A percentile compares a stretch with the other conserved stretches of the same genome.
These are phyloP conservation scores for Paraescarpia echinospica DNA, from an alignment of 1,140 invertebrate species.

Conservation along the genomic window DNA sequence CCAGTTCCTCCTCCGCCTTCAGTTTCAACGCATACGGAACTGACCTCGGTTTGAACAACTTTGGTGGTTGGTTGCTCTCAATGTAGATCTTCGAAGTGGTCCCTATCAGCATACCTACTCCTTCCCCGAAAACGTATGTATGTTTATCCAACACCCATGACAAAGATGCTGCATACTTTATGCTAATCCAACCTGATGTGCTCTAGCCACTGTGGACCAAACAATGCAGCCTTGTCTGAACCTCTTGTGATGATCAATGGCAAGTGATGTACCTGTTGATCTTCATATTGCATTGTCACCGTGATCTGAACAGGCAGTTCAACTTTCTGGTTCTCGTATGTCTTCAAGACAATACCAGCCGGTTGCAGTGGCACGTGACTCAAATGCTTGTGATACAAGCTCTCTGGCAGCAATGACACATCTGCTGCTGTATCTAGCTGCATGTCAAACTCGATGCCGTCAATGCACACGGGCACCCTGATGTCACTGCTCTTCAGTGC, in stretches of 20 bases:
- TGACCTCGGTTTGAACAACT: conserved; percentile 5
- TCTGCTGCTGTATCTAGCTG: not conserved
- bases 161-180: not conserved
- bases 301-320: not conserved
- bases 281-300: not conserved
- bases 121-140: not conserved
- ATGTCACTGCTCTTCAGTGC: not conserved
- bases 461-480: not conserved
- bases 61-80: not conserved
- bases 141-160: not conserved
- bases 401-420: not conserved
- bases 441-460: not conserved
- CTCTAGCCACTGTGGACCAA: not conserved
- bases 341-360: not conserved
- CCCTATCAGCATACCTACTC: not conserved
- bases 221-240: not conserved
- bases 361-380: not conserved
- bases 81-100: not conserved
- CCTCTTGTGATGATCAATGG: not conserved
- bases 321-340: not conserved
- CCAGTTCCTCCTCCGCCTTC: conserved; percentile 9
- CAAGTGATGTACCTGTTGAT: not conserved
- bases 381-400: not conserved
- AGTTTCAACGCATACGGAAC: not conserved
- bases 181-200: not conserved